Evolutionary conservation across 2,888 invertebrate genomes (phyloP), one percentile per base, ranked within the genome.

Genomic region (Drosophila paramelanica): DNA sequence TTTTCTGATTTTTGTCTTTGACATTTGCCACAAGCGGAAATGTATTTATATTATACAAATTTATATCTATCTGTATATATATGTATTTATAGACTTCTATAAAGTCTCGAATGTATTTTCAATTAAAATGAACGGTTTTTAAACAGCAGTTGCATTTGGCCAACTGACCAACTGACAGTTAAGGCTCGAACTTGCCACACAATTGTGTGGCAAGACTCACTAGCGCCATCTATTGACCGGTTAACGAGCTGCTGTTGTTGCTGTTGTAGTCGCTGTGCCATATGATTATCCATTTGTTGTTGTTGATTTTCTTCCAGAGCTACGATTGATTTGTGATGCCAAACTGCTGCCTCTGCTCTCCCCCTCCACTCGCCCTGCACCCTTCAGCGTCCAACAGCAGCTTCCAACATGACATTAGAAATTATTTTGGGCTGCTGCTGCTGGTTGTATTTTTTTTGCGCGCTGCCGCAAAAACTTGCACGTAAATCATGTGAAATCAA

Each of bases 401-500:
- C 82, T 33, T 17, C 49, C 68, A 81, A 78, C 89, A 82, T 78
- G 80, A 90, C 89, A 90, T 86, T 82, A 82, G 81, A 88, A 80
- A 80, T 83, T 80, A 81, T 81, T 84, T 84, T 79, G 51, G 64
- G 66, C 45, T 50, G 65, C 36, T 46, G 43, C 27, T 73, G 66
- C 56, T 56, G 23, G 0, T 23, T 23, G 50, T 31, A 65, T 49
- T 56, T 45, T 36, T 67, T 62, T 50, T 61, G 53, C 38, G 17
- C 57, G 42, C 62, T 67, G 67, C 58, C 50, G 55, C 43, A 64
- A 67, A 81, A 76, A 70, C 77, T 76, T 79, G 84, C 85, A 88
- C 80, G 77, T 88, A 91, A 90, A 91, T 91, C 90, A 90, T 91
- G 89, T 90, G 85, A 91, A 91, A 89, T 88, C 87, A 89, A 90